Evolutionary conservation across 2,797 vertebrate genomes (phyloP).

Genomic region (Lophotriccus pileatus): DNA sequence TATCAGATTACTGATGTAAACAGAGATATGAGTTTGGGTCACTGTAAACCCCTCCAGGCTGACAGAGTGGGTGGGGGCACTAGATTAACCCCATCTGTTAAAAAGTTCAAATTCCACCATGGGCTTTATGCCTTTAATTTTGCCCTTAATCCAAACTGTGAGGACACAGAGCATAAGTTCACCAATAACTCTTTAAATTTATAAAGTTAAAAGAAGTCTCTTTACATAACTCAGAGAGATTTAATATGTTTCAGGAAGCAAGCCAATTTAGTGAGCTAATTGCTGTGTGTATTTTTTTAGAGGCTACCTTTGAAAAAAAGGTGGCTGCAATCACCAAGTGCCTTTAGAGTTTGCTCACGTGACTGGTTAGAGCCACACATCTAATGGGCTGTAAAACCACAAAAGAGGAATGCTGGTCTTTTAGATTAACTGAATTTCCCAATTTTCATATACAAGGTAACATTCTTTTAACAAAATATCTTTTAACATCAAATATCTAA

Average conservation of each 20-base stretch:
- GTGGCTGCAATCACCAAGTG: constrained; percentile 41
- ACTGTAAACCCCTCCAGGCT: neutral
- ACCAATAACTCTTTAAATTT: constrained; percentile 42
- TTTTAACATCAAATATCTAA: neutral
- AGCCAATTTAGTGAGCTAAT: constrained; percentile 43
- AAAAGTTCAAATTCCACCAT: neutral
- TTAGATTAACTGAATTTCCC: neutral
- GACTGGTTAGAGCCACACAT: neutral
- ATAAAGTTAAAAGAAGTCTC: constrained; percentile 24
- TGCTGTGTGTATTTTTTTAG: constrained; percentile 8
- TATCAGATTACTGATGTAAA: neutral
- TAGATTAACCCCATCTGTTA: neutral
- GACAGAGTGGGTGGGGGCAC: neutral
- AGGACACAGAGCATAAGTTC: neutral
- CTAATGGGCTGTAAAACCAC: neutral
- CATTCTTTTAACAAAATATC: neutral
- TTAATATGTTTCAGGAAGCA: constrained; percentile 32
- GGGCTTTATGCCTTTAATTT: neutral
- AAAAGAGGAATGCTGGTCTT: neutral
- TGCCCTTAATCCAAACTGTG: neutral
- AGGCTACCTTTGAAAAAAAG: constrained; percentile 11
- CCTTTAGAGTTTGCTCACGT: neutral
- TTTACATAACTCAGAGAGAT: constrained; percentile 25
- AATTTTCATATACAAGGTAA: neutral
- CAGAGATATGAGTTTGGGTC: neutral